Percentiles rank a stretch among this genome's conserved stretches.
Conservation (phyloP, 2,113 vertebrate genomes). For the Scomber colias region DNA sequence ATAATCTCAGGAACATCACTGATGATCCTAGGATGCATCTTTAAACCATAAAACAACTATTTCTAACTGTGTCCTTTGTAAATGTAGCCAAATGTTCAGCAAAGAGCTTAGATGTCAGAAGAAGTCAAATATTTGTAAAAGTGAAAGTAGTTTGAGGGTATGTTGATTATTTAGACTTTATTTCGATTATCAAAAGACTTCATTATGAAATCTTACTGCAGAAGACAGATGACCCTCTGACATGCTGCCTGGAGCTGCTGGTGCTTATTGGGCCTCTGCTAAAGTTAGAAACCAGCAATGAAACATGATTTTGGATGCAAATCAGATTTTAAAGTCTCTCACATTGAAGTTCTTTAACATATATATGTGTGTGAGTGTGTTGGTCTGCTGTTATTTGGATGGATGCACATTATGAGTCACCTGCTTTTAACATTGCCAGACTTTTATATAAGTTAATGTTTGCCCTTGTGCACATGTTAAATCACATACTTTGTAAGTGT, state of each 20-base stretch:
- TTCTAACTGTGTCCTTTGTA: too few species aligned
- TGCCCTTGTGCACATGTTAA: neutral
- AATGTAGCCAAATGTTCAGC: neutral
- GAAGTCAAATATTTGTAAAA: neutral
- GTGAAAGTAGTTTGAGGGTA: neutral
- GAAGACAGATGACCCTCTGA: neutral
- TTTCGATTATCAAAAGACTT: neutral
- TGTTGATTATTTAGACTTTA: neutral
- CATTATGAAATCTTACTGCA: neutral
- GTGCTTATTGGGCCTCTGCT: neutral
- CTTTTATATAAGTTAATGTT: neutral
- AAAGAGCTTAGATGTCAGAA: neutral
- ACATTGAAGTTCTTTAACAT: neutral
- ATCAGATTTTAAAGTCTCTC: neutral
- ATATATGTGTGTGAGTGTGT: neutral
- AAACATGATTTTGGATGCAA: neutral
- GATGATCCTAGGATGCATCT: too few species aligned
- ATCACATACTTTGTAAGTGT: too few species aligned
- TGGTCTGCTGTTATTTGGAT: neutral
- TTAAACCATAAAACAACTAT: too few species aligned
- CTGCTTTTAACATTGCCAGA: neutral
- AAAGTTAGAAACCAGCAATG: neutral
- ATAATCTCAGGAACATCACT: too few species aligned
- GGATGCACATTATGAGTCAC: neutral
- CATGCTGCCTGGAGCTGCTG: neutral